A percentile compares a stretch with the other conserved stretches of the same genome.
Conservation (phyloP, 2,888 invertebrate genomes). For the Embidobia sp. region DNA sequence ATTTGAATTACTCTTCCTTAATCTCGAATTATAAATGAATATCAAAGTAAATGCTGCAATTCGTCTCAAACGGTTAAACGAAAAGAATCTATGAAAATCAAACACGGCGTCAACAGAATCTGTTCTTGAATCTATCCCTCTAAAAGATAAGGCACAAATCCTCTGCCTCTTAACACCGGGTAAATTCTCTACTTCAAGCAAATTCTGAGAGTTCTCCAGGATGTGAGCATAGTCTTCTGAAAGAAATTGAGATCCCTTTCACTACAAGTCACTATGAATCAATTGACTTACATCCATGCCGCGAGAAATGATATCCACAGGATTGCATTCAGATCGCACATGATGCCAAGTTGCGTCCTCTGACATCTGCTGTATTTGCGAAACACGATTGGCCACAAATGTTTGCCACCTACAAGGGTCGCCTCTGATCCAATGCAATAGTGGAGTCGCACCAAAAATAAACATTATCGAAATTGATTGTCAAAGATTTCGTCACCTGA, state of each 20-base stretch:
- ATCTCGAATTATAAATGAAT: slow-evolving; percentile 17
- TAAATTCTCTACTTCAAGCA: not conserved
- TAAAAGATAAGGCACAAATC: not conserved
- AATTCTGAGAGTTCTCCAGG: not conserved
- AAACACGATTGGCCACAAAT: slow-evolving; percentile 47
- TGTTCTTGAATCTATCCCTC: not conserved
- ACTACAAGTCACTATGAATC: slow-evolving; percentile 3
- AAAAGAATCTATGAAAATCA: not conserved
- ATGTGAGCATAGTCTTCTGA: not conserved
- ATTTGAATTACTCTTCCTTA: slow-evolving; percentile 35
- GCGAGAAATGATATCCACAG: slow-evolving; percentile 27
- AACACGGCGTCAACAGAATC: not conserved
- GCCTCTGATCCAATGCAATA: slow-evolving; percentile 41
- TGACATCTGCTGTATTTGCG: not conserved
- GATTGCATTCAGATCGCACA: slow-evolving; percentile 35
- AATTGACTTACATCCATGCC: slow-evolving; percentile 16
- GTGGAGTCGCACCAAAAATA: slow-evolving; percentile 53
- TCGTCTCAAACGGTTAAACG: slow-evolving; percentile 5
- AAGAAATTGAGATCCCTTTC: slow-evolving; percentile 15
- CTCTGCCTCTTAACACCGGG: not conserved
- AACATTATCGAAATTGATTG: slow-evolving; percentile 4
- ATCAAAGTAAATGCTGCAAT: not conserved
- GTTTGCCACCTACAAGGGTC: slow-evolving; percentile 31
- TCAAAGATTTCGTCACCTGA: slow-evolving; percentile 9
- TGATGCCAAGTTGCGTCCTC: slow-evolving; percentile 18